A percentile compares a stretch with the other conserved stretches of the same genome.
Evolutionary conservation across 2,888 invertebrate species (phyloP).

Genomic region (Dolomedes plantarius): DNA sequence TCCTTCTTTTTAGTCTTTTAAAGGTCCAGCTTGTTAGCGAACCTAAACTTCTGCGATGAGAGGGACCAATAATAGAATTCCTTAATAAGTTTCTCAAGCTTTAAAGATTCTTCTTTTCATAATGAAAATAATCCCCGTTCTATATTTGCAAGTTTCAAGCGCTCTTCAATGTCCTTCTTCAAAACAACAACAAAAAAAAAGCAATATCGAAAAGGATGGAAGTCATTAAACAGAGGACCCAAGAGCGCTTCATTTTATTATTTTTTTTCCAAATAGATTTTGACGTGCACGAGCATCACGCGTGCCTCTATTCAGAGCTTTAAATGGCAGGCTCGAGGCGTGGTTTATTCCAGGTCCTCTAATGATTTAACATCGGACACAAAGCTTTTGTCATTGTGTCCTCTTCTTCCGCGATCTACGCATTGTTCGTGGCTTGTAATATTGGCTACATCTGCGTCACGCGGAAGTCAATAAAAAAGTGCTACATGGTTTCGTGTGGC

Average conservation of each 20-base stretch:
- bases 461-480: constrained; percentile 22
- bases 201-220: no score
- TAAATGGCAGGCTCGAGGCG: constrained; percentile 3
- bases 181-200: no score
- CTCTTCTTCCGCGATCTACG: constrained; percentile 6
- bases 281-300: neutral
- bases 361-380: constrained; percentile 5
- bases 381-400: constrained; percentile 17
- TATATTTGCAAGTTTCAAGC: neutral
- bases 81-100: neutral
- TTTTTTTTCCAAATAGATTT: no score
- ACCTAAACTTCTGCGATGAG: neutral
- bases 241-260: no score
- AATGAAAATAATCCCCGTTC: neutral
- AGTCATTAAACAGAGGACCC: no score
- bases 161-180: neutral
- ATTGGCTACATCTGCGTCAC: constrained; percentile 8
- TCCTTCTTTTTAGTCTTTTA: no score
- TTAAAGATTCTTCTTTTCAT: neutral
- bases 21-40: neutral
- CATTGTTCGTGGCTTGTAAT: constrained; percentile 18
- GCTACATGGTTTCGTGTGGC: neutral
- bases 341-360: neutral
- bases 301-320: neutral
- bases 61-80: neutral